Conservation (phyloP, 2,888 invertebrate genomes). For the Agrochola macilenta region DNA sequence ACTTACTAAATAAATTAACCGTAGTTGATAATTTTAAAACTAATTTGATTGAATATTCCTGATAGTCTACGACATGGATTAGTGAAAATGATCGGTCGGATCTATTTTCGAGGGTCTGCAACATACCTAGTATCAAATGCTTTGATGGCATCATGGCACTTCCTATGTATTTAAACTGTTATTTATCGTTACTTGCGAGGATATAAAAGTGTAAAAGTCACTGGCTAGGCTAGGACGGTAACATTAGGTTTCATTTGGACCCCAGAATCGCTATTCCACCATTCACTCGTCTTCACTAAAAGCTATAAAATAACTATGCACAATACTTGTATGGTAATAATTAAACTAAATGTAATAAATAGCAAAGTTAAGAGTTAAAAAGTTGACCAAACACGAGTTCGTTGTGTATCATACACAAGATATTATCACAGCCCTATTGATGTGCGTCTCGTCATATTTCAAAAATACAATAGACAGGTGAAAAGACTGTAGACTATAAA, state of each 20-base stretch:
- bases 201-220: slow-evolving; percentile 73
- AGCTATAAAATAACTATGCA: slow-evolving; percentile 80
- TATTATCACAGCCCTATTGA: slow-evolving; percentile 89
- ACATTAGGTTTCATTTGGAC: slow-evolving; percentile 78
- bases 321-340: slow-evolving; percentile 88
- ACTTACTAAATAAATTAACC: slow-evolving; percentile 7
- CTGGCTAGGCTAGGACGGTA: slow-evolving; percentile 86
- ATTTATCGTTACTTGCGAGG: slow-evolving; percentile 60
- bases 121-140: slow-evolving; percentile 61
- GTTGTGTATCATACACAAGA: slow-evolving; percentile 73
- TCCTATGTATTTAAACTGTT: slow-evolving; percentile 42
- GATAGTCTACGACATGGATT: slow-evolving; percentile 72
- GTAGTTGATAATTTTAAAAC: slow-evolving; percentile 17
- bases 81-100: slow-evolving; percentile 59
- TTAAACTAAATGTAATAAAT: slow-evolving; percentile 75
- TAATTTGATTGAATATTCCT: slow-evolving; percentile 36
- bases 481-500: slow-evolving; percentile 69
- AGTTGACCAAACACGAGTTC: slow-evolving; percentile 81
- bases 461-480: slow-evolving; percentile 70
- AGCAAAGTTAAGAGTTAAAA: slow-evolving; percentile 71
- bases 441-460: slow-evolving; percentile 81
- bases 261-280: slow-evolving; percentile 70
- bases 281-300: slow-evolving; percentile 80
- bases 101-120: slow-evolving; percentile 70
- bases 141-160: slow-evolving; percentile 74